Percentiles rank a stretch among this genome's conserved stretches.
Evolutionary conservation across 1,140 invertebrate species (phyloP).

Genomic region (Dendroctonus valens): DNA sequence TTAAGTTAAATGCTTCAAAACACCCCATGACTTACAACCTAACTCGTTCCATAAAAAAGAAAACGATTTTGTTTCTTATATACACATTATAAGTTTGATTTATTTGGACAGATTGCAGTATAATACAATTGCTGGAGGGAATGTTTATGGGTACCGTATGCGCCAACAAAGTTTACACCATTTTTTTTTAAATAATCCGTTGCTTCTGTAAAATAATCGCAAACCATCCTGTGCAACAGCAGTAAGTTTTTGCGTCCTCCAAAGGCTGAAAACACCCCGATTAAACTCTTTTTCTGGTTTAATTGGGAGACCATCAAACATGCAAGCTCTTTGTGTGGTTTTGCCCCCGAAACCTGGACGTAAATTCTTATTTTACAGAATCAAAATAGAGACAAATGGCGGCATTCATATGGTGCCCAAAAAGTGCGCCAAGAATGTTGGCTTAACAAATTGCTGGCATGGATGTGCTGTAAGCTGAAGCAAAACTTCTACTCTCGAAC

Average conservation of each 20-base stretch:
- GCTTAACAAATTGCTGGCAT: conserved; percentile 46
- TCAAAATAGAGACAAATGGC: conserved; percentile 8
- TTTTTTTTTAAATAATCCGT: too few relatives aligned
- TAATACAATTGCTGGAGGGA: conserved; percentile 53
- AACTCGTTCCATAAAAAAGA: conserved; percentile 47
- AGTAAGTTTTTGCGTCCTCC: not conserved
- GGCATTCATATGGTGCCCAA: conserved; percentile 38
- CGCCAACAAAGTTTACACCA: not conserved
- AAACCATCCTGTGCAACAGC: too few relatives aligned
- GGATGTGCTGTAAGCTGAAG: conserved; percentile 46
- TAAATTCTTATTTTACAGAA: conserved; percentile 1
- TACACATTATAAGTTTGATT: conserved; percentile 51
- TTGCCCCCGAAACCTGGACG: too few relatives aligned
- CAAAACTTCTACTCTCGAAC: conserved; percentile 42
- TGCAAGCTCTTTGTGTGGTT: conserved; percentile 40
- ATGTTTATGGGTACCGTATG: conserved; percentile 40
- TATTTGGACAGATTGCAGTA: conserved; percentile 51
- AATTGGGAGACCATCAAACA: conserved; percentile 36
- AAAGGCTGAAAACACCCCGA: too few relatives aligned
- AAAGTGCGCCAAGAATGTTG: conserved; percentile 42
- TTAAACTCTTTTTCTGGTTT: conserved; percentile 3
- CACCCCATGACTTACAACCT: conserved; percentile 38
- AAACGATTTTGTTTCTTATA: conserved; percentile 39
- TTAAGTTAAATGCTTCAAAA: conserved; percentile 45
- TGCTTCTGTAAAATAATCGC: too few relatives aligned